Evolutionary conservation across 2,797 vertebrate genomes (phyloP).

Genomic region (Hipposideros larvatus): DNA sequence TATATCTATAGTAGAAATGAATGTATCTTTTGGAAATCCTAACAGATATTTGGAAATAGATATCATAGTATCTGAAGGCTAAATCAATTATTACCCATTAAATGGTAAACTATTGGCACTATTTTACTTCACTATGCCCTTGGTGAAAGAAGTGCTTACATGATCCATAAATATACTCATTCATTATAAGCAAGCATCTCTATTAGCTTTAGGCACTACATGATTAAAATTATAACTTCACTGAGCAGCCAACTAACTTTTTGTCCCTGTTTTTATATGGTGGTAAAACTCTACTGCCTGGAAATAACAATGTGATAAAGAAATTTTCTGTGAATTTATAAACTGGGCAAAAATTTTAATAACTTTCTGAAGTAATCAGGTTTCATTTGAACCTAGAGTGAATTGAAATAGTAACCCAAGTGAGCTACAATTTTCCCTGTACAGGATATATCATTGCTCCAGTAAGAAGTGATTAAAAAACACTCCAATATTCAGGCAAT

Average conservation of each 20-base stretch:
- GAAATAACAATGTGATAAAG: slow-evolving; percentile 76
- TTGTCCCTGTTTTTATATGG: slow-evolving; percentile 72
- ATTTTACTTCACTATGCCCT: background rate
- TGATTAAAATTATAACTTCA: slow-evolving; percentile 70
- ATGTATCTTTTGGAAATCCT: background rate
- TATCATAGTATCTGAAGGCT: background rate
- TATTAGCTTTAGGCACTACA: slow-evolving; percentile 49
- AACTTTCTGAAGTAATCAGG: slow-evolving; percentile 62
- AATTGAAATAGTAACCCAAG: slow-evolving; percentile 31
- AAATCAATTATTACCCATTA: background rate
- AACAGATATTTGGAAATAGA: background rate
- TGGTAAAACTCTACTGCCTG: slow-evolving; percentile 76
- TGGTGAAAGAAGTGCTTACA: background rate
- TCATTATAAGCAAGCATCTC: slow-evolving; percentile 34
- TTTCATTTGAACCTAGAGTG: slow-evolving; percentile 52
- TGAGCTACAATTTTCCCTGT: background rate
- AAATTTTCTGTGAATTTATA: slow-evolving; percentile 73
- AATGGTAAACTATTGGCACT: background rate
- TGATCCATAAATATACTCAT: slow-evolving; percentile 42
- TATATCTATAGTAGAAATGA: background rate
- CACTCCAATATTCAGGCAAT: background rate
- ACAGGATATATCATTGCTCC: background rate
- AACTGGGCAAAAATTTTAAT: slow-evolving; percentile 70
- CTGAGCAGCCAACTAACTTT: slow-evolving; percentile 68
- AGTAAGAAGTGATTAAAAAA: slow-evolving; percentile 43